Base-by-base conservation (phyloP, 2,113 vertebrate genomes). In the Pteropus alecto region DNA sequence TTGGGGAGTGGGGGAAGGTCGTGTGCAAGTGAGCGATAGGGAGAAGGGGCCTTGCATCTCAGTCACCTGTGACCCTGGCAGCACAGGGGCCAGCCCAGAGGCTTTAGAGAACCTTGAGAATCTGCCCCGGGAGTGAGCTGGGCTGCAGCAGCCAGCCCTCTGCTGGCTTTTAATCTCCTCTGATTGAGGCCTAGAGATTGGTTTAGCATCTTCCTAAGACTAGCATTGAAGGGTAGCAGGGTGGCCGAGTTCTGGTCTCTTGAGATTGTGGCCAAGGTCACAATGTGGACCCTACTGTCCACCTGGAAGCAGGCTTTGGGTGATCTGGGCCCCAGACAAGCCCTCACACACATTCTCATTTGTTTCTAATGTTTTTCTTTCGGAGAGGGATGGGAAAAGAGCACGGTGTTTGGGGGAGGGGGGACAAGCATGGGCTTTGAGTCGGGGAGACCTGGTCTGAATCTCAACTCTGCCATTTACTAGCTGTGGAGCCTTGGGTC, bases 151-250 rank as follows among this genome's bases (percentile, higher is more conserved):
- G 74, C 35, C 16, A 86, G 79, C 15, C 14, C 5, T 68, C 84
- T 58, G 58, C 21, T 94, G 35, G 67, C 61, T 93, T 90, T 94
- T 89, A 38, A 54, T 91, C 51, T 79, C n/a, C 81, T 82, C 38
- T 63, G 79, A 56, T 12, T 18, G 58, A 84, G 48, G 67, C 35
- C 65, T n/a, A 88, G 70, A 73, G 30, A 33, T 63, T 86, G 65
- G 58, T 61, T 94, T 90, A 79, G 60, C 38, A 76, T 79, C 7
- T 89, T 33, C 56, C 41, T 67, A 24, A 92, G 81, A 26, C 60
- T 93, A 41, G 61, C 35, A 26, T 28, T 56, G 68, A 95, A 71
- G 61, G 56, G 70, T 71, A n/a, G 65, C 46, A 58, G 67, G 70
- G 65, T 9, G 33, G 46, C 46, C 30, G 51, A 92, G 15, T 85